Percentiles rank a stretch among this genome's conserved stretches.
phyloP scores from a whole-genome alignment of 1,140 invertebrate species.

The Macrobrachium rosenbergii region DNA sequence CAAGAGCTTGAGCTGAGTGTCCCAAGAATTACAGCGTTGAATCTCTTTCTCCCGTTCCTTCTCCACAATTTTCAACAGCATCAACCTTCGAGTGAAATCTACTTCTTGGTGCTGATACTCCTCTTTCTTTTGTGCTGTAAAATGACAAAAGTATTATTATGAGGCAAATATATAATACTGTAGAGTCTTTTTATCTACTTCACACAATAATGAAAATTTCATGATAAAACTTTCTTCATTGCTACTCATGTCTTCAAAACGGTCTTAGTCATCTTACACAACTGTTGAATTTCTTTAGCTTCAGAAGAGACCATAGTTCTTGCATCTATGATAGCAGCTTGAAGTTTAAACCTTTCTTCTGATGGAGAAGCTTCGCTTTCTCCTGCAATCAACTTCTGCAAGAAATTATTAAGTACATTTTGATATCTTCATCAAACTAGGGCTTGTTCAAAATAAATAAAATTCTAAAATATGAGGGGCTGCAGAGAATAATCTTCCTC shows the following conservation, averaged over 20 bases:
- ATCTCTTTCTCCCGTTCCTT: slow-evolving; percentile 16
- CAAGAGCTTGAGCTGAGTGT: neutral
- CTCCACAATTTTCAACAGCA: neutral
- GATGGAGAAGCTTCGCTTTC: slow-evolving; percentile 21
- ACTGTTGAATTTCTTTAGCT: slow-evolving; percentile 21
- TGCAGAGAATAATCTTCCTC: too few species aligned
- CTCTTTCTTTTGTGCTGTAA: neutral
- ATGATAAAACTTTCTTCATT: too few species aligned
- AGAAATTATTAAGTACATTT: neutral
- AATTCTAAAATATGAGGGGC: neutral
- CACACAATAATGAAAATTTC: too few species aligned
- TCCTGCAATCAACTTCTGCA: slow-evolving; percentile 31
- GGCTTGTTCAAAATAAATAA: neutral
- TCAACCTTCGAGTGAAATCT: neutral
- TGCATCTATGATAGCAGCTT: slow-evolving; percentile 35
- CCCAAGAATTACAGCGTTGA: slow-evolving; percentile 8
- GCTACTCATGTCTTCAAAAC: too few species aligned
- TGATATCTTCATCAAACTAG: neutral
- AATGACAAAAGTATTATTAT: too few species aligned
- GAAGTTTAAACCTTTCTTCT: slow-evolving; percentile 30
- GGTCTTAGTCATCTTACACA: neutral
- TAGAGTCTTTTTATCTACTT: too few species aligned
- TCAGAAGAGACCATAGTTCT: slow-evolving; percentile 9
- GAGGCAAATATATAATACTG: neutral
- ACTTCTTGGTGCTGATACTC: slow-evolving; percentile 1